Base-by-base conservation (phyloP, 2,797 vertebrate species). In the Otus scops region DNA sequence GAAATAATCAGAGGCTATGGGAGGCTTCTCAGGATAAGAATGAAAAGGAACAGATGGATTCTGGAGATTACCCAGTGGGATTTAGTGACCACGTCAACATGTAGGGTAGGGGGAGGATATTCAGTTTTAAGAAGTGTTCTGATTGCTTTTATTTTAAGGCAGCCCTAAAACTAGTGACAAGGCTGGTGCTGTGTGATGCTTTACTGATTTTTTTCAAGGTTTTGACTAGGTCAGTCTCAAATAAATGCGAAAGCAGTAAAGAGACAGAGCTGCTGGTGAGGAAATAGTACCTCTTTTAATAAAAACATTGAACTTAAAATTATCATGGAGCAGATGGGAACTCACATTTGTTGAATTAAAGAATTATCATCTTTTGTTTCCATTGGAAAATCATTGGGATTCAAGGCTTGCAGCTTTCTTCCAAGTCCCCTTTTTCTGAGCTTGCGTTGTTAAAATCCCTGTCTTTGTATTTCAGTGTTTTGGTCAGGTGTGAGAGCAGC, bases 21-120 rank as follows among this genome's bases (percentile, higher is more conserved):
- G 86, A 94, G 73, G 86, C 34, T 95, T 95, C 94, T 92, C 3
- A 0, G 82, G 88, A 89, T 88, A 86, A 69, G 90, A 97, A 95
- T 77, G 91, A 95, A 91, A 89, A 97, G 93, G 88, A 97, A 80
- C 92, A 96, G 96, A 97, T 97, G 96, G 96, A 95, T 95, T 86
- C 93, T 87, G 90, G 85, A 93, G 97, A 97, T 97, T 97, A 97
- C 84, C 82, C 95, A 78, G 70, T 0, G 13, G 96, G 96, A 96
- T 97, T 97, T 96, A 96, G 89, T 90, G 97, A 80, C 95, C 94
- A 73, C 8, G 6, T 93, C 91, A 94, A 63, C n/a, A 7, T 67
- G 83, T 30, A 39, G 77, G 38, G 50, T 88, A 50, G 47, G 39
- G 67, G 28, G 16, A 80, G 23, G 50, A 69, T 84, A 51, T 64